Evolutionary conservation across 2,888 invertebrate genomes (phyloP), one percentile per base, ranked within the genome.

Genomic region (Gymnoscelis rufifasciata): DNA sequence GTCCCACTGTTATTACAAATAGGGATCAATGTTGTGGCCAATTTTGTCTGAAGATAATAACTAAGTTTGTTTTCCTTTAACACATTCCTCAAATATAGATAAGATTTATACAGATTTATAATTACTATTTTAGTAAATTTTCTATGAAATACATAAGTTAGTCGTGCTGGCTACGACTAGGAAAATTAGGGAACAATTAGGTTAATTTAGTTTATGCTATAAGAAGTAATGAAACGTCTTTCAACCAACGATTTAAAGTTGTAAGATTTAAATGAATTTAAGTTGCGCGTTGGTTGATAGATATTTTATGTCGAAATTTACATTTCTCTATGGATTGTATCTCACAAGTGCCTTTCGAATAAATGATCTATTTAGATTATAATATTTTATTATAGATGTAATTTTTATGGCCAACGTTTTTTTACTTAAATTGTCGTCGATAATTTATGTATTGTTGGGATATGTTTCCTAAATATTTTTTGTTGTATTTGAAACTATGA

Each of bases 91-190:
- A 43, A 47, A 43, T 48, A 37, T 29, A 36, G 2, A 7, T 29
- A 13, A 13, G 26, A 12, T 41, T 8, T 27, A 15, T 15, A 10
- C 15, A 11, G 15, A 11, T 33, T 33, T n/a, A 8, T 13, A 14
- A 31, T 14, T 35, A 19, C 19, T 13, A 0, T 30, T 13, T 13
- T 40, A 31, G 31, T 41, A 26, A 26, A 11, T 26, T 41, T 27
- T 26, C n/a, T 41, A 13, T 12, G 31, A 24, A 40, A 14, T 23
- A 15, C 7, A 30, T n/a, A 13, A n/a, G 14, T 14, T 15, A 2
- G 67, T 72, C 66, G 72, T 71, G 72, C 72, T 72, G 72, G 72
- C 39, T 62, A 61, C 71, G 71, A 67, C 68, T 47, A 23, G 30
- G 39, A 38, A 38, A 30, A 38, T 38, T 39, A 43, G 43, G 41